Base-by-base conservation (phyloP, 2,113 vertebrate species). In the Jaculus jaculus region DNA sequence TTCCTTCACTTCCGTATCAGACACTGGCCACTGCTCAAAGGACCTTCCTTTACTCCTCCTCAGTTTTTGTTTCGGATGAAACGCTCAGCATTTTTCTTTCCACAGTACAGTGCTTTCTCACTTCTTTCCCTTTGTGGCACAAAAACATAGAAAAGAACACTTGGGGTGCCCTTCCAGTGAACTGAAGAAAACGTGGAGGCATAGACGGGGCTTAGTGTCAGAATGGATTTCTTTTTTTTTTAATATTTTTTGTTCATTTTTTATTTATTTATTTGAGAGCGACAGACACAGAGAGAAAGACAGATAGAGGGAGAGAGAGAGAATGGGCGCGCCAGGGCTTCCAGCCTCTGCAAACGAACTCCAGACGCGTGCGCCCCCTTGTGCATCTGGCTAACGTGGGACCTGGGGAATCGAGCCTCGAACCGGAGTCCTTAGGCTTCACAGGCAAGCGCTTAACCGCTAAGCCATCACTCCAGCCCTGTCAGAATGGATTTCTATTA, bases 191-290 rank as follows among this genome's bases (percentile, higher is more conserved):
- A 79, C 21, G n/a, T 54, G 26, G 87, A 42, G 13, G 3, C 24
- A 82, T 24, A 12, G 26, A 54, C 24, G 87, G 9, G 37, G 9
- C 24, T 74, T 61, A 51, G 2, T n/a, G 5, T 28, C 54, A 87
- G 89, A 93, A 78, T 60, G n/a, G 34, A 82, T 81, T 84, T 94
- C 93, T 28, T n/a, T n/a, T n/a, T n/a, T n/a, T n/a, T n/a, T n/a
- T n/a, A n/a, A n/a, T n/a, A n/a, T n/a, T n/a, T n/a, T n/a, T n/a
- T n/a, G n/a, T n/a, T n/a, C n/a, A n/a, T n/a, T n/a, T n/a, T n/a
- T n/a, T n/a, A n/a, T n/a, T n/a, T n/a, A n/a, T n/a, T n/a, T n/a
- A n/a, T n/a, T n/a, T n/a, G n/a, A n/a, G n/a, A n/a, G n/a, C n/a
- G n/a, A n/a, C n/a, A n/a, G n/a, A n/a, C n/a, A n/a, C n/a, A n/a